A percentile compares a stretch with the other conserved stretches of the same genome.
Conservation (phyloP, 2,797 vertebrate genomes). For the Xerus rutilus region DNA sequence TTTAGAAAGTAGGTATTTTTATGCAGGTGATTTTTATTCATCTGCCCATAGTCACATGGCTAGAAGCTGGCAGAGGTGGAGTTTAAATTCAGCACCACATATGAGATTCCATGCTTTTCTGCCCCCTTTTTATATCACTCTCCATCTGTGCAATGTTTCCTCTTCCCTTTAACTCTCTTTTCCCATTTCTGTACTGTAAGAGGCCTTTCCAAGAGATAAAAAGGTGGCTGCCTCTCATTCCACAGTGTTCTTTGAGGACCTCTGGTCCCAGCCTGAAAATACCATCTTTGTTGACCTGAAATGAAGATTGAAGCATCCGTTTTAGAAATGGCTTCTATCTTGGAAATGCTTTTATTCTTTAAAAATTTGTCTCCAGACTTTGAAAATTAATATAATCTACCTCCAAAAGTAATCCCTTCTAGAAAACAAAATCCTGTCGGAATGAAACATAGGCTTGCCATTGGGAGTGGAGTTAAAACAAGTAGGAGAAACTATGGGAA, state of each 20-base stretch:
- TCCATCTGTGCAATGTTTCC: not conserved
- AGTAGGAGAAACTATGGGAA: not conserved
- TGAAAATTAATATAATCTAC: not conserved
- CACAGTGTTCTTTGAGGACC: not conserved
- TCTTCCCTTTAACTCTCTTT: conserved; percentile 5
- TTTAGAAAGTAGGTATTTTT: not conserved
- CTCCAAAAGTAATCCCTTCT: not conserved
- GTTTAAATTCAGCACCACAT: conserved; percentile 46
- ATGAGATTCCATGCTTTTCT: not conserved
- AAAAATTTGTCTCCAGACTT: not conserved
- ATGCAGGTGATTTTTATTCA: not conserved
- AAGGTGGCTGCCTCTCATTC: not conserved
- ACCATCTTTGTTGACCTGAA: not conserved
- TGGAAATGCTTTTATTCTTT: conserved; percentile 33
- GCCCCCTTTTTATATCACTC: not conserved
- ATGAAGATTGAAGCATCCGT: not conserved
- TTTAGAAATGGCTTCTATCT: not conserved
- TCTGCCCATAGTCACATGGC: not conserved
- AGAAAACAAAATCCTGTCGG: not conserved
- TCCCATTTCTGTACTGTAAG: not conserved
- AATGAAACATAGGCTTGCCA: conserved; percentile 11
- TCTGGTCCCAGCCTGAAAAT: not conserved
- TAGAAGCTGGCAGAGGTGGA: not conserved
- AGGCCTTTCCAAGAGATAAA: not conserved
- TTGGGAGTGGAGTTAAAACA: not conserved